phyloP scores from a whole-genome alignment of 2,888 invertebrate genomes.

The Pocota personata region DNA sequence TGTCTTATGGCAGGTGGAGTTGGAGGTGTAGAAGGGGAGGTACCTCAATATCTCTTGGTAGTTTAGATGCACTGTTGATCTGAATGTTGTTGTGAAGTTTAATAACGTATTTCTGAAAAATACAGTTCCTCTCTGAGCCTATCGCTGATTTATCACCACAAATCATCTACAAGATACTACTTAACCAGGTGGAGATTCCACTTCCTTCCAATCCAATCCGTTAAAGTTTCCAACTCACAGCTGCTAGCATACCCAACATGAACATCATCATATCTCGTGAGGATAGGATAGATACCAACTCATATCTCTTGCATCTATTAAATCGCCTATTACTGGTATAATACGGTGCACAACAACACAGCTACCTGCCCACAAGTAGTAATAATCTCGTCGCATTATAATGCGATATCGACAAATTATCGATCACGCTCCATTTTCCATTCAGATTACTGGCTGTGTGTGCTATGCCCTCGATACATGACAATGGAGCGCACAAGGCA shows the following conservation, averaged over 20 bases:
- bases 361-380: constrained; percentile 15
- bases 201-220: background rate
- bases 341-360: background rate
- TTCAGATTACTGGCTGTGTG: background rate
- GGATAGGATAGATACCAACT: background rate
- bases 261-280: background rate
- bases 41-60: too few relatives aligned
- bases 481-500: constrained; percentile 9
- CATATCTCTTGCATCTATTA: background rate
- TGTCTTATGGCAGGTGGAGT: background rate
- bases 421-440: constrained; percentile 27
- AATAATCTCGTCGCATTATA: constrained; percentile 40
- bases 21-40: background rate
- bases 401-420: constrained; percentile 38
- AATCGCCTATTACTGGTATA: constrained; percentile 10
- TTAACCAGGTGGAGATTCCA: background rate
- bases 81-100: too few relatives aligned
- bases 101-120: background rate
- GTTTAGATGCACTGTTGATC: too few relatives aligned
- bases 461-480: background rate
- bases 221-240: background rate
- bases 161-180: background rate
- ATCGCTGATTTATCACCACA: background rate
- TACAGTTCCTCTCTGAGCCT: background rate
- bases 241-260: background rate